Base-by-base conservation (phyloP, 1,140 invertebrate genomes). In the Papilio polyxenes region DNA sequence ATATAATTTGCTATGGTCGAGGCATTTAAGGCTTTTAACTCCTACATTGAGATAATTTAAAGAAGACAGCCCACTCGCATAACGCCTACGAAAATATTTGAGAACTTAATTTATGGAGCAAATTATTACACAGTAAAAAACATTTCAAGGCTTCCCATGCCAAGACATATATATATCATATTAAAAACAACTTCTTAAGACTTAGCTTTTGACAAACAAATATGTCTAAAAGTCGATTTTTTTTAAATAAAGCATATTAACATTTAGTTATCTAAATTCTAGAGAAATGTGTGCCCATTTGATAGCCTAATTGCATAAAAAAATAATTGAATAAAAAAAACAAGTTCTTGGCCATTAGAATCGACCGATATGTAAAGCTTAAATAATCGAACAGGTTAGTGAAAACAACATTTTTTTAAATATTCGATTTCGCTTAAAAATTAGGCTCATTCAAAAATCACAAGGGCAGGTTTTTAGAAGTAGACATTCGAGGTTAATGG, bases 401-500 rank as follows among this genome's bases (percentile, higher is more conserved):
- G 23, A 69, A 69, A 69, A 69, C 65, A 69, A 37, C 23, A 37
- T 69, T 69, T 37, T 69, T 69, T 69, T 69, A 37, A 65, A 78
- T 31, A 23, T n/a, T 31, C 51, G 11, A n/a, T 40, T 78, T 56
- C 51, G 15, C 49, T n/a, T 37, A 56, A 11, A 69, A 37, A 69
- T 69, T 69, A 69, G 65, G 13, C 65, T 72, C 31, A 72, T 37
- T 72, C 65, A 40, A 72, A 72, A 72, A 72, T 72, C 65, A 72
- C 65, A 72, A 72, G 65, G 65, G 65, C 65, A 72, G 65, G 48
- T 76, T 76, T 76, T 76, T 49, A 53, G 23, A 76, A 53, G 44
- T 44, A n/a, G 13, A 75, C 7, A 76, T 76, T 56, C 51, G 76
- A 59, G 76, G 76, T 78, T 78, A 59, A 56, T 78, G 23, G 76